Evolutionary conservation across 2,888 invertebrate species (phyloP), one percentile per base, ranked within the genome.

Genomic region (Trichopria drosophilae): DNA sequence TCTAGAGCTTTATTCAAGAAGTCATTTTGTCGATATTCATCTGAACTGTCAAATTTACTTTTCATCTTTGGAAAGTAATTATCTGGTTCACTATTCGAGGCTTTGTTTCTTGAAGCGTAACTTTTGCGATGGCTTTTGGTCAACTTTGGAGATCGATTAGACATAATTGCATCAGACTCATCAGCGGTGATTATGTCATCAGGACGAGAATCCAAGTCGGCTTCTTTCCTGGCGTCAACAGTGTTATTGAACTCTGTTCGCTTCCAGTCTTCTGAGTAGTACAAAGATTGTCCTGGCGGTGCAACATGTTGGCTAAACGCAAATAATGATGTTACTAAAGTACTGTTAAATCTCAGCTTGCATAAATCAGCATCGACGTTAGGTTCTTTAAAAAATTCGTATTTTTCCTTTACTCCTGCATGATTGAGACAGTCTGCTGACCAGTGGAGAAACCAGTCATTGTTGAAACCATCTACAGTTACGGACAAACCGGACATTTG

Each of bases 371-470:
- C 66, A 50, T 69, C 66, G 1, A 62, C 60, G 39, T 37, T 55
- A 2, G 56, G 65, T 18, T 53, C 66, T 48, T 64, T 67, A 3
- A 67, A 43, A 65, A 80, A 82, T 51, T 78, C 78, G 62, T 81
- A 82, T 18, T 78, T 77, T 51, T 80, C 79, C 53, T 78, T 79
- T 10, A 75, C 77, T 36, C 76, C 76, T 51, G 74, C 80, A 32
- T 72, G 64, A 24, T 68, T 63, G 10, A 71, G 69, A 63, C 87
- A 87, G 63, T 88, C 85, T 1, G 85, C 82, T 23, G 84, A 83
- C 90, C 90, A 91, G 68, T 86, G 87, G 1, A 90, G 71, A 66
- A 87, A 90, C 69, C 88, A 81, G 69, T 91, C 90, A 60, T 87
- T 86, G 1, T 89, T 89, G 57, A 78, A 79, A 6, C 79, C 80